These are phyloP conservation scores for Actias luna DNA, from an alignment of 2,888 invertebrate species.

Conservation along the genomic window DNA sequence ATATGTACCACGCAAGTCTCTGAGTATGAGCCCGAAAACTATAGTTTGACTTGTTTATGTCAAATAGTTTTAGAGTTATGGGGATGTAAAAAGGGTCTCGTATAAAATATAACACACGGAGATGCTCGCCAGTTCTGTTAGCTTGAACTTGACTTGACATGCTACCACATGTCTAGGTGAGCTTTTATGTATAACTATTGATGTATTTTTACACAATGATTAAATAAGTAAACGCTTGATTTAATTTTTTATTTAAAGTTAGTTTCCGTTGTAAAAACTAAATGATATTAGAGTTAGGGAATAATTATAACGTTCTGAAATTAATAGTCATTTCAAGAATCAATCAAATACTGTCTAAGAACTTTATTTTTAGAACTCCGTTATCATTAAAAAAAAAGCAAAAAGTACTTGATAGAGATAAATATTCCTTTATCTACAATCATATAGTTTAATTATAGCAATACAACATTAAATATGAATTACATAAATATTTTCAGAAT, in stretches of 20 bases:
- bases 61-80: too few species aligned
- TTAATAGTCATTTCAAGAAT: not conserved
- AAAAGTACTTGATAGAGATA: not conserved
- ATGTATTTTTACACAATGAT: conserved; percentile 21
- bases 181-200: conserved; percentile 22
- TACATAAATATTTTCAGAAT: too few species aligned
- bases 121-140: too few species aligned
- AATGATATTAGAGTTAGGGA: not conserved
- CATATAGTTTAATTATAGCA: not conserved
- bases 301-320: too few species aligned
- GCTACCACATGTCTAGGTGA: too few species aligned
- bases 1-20: too few species aligned
- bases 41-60: too few species aligned
- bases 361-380: not conserved
- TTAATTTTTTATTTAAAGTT: not conserved
- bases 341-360: not conserved
- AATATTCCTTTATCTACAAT: not conserved
- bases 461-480: conserved; percentile 2
- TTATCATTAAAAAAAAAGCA: not conserved
- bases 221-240: not conserved
- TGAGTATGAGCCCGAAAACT: too few species aligned
- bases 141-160: too few species aligned
- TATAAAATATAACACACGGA: too few species aligned
- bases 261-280: not conserved
- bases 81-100: too few species aligned